A percentile compares a stretch with the other conserved stretches of the same genome.
These are phyloP conservation scores for Peribatodes rhomboidaria DNA, from an alignment of 2,888 invertebrate genomes.

Conservation along the genomic window DNA sequence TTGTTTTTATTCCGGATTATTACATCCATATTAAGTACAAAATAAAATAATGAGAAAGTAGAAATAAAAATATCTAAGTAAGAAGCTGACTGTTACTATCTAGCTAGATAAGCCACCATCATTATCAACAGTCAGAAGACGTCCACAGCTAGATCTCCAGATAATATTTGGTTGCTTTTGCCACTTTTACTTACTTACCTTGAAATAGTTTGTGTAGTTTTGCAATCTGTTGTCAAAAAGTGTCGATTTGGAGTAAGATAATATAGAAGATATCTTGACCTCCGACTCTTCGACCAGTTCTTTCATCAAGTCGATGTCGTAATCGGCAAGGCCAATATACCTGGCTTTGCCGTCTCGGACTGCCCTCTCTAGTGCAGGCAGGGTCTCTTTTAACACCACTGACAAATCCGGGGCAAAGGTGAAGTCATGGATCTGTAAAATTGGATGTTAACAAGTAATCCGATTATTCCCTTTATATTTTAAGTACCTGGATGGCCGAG, in stretches of 20 bases:
- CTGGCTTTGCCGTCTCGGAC: constrained; percentile 91
- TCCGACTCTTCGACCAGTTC: constrained; percentile 89
- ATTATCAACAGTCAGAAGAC: too few species aligned
- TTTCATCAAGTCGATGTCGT: constrained; percentile 92
- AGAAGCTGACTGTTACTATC: too few species aligned
- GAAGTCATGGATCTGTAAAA: constrained; percentile 94
- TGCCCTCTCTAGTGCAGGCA: constrained; percentile 92
- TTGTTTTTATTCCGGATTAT: too few species aligned
- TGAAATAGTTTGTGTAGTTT: constrained; percentile 91
- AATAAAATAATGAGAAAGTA: too few species aligned
- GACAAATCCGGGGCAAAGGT: constrained; percentile 94
- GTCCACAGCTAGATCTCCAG: too few species aligned
- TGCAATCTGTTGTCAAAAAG: constrained; percentile 92
- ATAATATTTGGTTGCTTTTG: too few species aligned
- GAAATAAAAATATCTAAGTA: too few species aligned
- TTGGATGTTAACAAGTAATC: neutral
- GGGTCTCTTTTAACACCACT: constrained; percentile 93
- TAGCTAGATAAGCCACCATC: too few species aligned
- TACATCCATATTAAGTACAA: too few species aligned
- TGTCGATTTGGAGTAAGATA: constrained; percentile 93
- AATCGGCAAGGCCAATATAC: constrained; percentile 95
- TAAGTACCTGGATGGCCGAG: too few species aligned
- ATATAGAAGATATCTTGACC: constrained; percentile 89
- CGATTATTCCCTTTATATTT: too few species aligned
- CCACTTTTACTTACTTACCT: constrained; percentile 86